Base-by-base conservation (phyloP, 2,113 vertebrate genomes). In the Hylia prasina region DNA sequence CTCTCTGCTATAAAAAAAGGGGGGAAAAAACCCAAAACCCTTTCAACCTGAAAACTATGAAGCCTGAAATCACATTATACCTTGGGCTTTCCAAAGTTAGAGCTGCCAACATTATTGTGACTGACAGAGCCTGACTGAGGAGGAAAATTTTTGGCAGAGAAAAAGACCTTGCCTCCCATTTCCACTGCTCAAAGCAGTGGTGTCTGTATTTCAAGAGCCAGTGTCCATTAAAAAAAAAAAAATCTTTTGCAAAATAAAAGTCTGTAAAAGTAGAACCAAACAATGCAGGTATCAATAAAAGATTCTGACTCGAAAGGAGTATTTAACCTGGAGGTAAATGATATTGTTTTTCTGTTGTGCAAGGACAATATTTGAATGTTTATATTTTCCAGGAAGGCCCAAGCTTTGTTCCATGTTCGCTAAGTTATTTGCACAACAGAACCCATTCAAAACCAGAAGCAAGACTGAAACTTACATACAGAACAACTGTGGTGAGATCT, bases 191-290 rank as follows among this genome's bases (percentile, higher is more conserved):
- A 23, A 85, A 94, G 92, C 92, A 95, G 68, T 82, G 72, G 58
- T 94, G 94, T 97, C 93, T 94, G 83, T 97, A 94, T 94, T 97
- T 97, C 83, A 93, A 96, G 64, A 94, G 19, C 17, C 64, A 66
- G 47, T 82, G 82, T 93, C 90, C 93, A 86, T 95, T 35, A 95
- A 21, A 72, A 86, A 53, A 95, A 73, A 70, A 82, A 86, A 96
- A 93, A 94, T 82, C 24, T 4, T 5, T 93, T 90, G 83, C 73
- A 96, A 94, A 97, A 90, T 68, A 88, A 78, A 97, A 95, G 90
- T 87, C 70, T 94, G 37, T 77, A 81, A 94, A 95, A 77, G 61
- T 83, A 69, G 40, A 87, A 93, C 91, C 86, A 96, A 95, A 95
- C 69, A 96, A 81, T 87, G 24, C 9, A 50, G 42, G 35, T 90